These are phyloP conservation scores for Catamblyrhynchus diadema DNA, from an alignment of 2,797 vertebrate genomes.

Conservation along the genomic window DNA sequence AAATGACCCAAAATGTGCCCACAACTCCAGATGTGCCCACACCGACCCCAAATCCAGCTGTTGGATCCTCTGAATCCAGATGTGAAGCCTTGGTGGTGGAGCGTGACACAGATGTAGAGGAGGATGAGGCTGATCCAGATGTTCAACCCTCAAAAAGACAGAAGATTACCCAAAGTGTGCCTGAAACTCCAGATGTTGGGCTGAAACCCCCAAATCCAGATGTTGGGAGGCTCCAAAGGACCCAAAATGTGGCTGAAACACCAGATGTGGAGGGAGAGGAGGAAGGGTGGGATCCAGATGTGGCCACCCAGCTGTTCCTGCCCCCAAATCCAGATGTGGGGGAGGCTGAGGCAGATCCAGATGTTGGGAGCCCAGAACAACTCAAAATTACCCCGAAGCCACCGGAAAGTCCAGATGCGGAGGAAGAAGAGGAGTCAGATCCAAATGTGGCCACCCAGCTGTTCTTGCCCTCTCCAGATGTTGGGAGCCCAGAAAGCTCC, in stretches of 20 bases:
- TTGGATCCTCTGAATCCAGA: neutral
- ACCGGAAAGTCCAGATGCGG: neutral
- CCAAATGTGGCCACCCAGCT: neutral
- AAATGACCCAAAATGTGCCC: accelerated
- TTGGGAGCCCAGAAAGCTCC: neutral
- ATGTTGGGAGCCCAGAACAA: neutral
- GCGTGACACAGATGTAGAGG: too few relatives aligned
- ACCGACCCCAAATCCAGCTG: neutral
- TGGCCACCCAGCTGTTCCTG: neutral
- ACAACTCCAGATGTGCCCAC: neutral
- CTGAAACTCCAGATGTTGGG: neutral
- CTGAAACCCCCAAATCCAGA: neutral
- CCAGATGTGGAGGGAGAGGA: neutral
- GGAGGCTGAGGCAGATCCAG: accelerated
- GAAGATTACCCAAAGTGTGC: too few relatives aligned
- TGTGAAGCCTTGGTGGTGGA: neutral
- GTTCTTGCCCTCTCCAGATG: neutral
- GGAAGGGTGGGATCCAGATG: neutral
- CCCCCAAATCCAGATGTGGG: too few relatives aligned
- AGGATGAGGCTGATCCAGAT: neutral
- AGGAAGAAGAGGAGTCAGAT: neutral
- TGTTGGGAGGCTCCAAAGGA: too few relatives aligned
- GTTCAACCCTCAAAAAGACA: accelerated
- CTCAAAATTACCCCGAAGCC: neutral
- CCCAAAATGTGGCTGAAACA: accelerated